phyloP scores from a whole-genome alignment of 1,140 invertebrate species.

The Drosophila auraria region DNA sequence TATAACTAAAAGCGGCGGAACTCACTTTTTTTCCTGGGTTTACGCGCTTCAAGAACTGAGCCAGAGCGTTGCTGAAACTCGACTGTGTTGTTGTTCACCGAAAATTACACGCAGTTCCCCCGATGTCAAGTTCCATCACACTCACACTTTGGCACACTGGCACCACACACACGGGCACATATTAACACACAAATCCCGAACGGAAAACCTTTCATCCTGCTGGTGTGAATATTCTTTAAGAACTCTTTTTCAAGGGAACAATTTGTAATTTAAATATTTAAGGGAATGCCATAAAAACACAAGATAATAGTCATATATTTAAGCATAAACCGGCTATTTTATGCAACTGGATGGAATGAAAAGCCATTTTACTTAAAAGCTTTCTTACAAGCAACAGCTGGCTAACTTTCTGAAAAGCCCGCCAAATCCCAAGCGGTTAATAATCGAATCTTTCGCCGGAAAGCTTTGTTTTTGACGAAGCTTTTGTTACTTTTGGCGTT shows the following conservation, averaged over 20 bases:
- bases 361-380: slow-evolving; percentile 46
- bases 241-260: neutral
- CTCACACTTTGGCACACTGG: slow-evolving; percentile 14
- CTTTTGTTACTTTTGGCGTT: slow-evolving; percentile 49
- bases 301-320: neutral
- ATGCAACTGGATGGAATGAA: slow-evolving; percentile 10
- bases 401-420: slow-evolving; percentile 46
- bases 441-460: slow-evolving; percentile 1
- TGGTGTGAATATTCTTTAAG: neutral
- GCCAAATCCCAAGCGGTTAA: slow-evolving; percentile 29
- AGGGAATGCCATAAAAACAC: neutral
- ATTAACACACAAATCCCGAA: slow-evolving; percentile 40
- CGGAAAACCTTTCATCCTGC: neutral
- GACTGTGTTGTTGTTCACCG: slow-evolving; percentile 74
- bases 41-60: slow-evolving; percentile 61
- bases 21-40: slow-evolving; percentile 1
- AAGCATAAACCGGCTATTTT: slow-evolving; percentile 24
- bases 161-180: slow-evolving; percentile 4
- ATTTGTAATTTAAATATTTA: neutral
- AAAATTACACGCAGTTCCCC: slow-evolving; percentile 70
- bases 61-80: slow-evolving; percentile 74
- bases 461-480: slow-evolving; percentile 4
- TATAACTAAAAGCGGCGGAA: slow-evolving; percentile 20
- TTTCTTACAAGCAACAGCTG: slow-evolving; percentile 66
- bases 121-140: slow-evolving; percentile 40